A percentile compares a stretch with the other conserved stretches of the same genome.
Evolutionary conservation across 1,140 invertebrate genomes (phyloP).

Genomic region (Caenorhabditis latens): DNA sequence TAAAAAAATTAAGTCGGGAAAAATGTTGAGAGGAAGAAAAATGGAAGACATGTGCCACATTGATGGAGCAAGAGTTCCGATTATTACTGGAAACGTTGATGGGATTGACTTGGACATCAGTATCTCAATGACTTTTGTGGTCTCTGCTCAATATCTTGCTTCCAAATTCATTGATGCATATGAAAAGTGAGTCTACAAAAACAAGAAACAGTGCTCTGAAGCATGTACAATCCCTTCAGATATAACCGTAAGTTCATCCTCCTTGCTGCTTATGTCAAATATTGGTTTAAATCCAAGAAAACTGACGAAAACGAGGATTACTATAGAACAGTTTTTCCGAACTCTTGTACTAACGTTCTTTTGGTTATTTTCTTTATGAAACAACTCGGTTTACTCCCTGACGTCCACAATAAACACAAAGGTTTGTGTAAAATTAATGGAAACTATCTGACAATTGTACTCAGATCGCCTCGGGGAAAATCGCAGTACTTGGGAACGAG

Average conservation of each 20-base stretch:
- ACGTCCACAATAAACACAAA: neutral
- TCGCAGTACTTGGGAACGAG: neutral
- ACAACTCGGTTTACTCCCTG: neutral
- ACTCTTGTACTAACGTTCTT: neutral
- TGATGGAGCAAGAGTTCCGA: neutral
- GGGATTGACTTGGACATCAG: neutral
- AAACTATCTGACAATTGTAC: too few species aligned
- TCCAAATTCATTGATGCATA: neutral
- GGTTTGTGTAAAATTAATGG: neutral
- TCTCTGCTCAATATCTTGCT: neutral
- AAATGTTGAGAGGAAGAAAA: neutral
- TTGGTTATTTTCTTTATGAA: neutral
- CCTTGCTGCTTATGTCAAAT: neutral
- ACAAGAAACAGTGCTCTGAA: neutral
- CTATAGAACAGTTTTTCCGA: neutral
- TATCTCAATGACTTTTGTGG: neutral
- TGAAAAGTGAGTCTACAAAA: neutral
- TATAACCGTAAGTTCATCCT: neutral
- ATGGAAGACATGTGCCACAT: neutral
- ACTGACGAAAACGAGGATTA: neutral
- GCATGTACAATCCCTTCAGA: neutral
- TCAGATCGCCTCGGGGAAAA: too few species aligned
- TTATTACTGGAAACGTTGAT: neutral
- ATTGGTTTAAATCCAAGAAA: neutral
- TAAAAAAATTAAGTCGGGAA: neutral